Conservation (phyloP, 2,888 invertebrate genomes). For the Xestia sexstrigata region DNA sequence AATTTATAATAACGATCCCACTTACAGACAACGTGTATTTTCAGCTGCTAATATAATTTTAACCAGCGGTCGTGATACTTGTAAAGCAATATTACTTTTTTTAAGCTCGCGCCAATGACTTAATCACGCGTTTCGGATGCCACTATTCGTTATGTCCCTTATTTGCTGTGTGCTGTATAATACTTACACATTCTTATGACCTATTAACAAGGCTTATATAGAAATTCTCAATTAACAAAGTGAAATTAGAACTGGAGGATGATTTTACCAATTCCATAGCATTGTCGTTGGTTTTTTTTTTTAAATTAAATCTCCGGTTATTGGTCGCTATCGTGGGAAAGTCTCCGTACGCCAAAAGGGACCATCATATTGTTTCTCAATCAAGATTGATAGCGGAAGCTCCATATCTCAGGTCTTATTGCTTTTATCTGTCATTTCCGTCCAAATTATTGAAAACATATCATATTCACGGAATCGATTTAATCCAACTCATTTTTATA, state of each 20-base stretch:
- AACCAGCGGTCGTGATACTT: conserved; percentile 54
- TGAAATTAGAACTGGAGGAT: conserved; percentile 1
- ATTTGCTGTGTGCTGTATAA: conserved; percentile 16
- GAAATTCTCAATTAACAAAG: conserved; percentile 24
- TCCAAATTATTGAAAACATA: conserved; percentile 76
- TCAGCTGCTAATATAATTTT: conserved; percentile 69
- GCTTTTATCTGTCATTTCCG: conserved; percentile 85
- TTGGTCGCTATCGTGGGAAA: conserved; percentile 76
- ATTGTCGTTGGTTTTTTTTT: conserved; percentile 3
- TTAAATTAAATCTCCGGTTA: conserved; percentile 8
- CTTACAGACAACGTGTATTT: conserved; percentile 61
- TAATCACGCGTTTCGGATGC: conserved; percentile 56
- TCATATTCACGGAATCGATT: conserved; percentile 66
- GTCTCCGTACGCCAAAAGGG: conserved; percentile 66
- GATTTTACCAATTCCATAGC: not conserved
- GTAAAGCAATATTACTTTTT: conserved; percentile 50
- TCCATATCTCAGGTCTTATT: conserved; percentile 75
- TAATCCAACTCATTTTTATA: conserved; percentile 57
- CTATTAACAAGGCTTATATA: conserved; percentile 9
- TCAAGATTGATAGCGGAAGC: conserved; percentile 87
- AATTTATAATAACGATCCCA: conserved; percentile 72
- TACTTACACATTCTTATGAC: conserved; percentile 12
- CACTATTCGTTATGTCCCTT: conserved; percentile 50
- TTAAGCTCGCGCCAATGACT: conserved; percentile 58
- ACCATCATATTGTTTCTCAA: conserved; percentile 79